phyloP scores from a whole-genome alignment of 2,888 invertebrate genomes.

The Rosalia funebris region DNA sequence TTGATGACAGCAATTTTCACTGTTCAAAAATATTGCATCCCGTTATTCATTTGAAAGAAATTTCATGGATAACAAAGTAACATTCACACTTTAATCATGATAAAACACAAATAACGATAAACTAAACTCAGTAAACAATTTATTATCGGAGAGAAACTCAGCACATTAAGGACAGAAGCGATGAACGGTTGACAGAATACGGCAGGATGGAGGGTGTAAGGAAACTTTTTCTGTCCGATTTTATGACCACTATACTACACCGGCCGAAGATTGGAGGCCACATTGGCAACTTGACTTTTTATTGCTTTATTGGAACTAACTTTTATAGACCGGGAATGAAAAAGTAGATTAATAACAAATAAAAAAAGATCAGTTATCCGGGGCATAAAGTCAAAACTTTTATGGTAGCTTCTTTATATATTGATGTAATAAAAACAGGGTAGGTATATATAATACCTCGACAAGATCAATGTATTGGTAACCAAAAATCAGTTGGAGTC shows the following conservation, averaged over 20 bases:
- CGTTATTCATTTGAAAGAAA: no score
- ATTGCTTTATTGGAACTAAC: conserved; percentile 21
- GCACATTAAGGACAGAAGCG: conserved; percentile 4
- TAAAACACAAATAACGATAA: no score
- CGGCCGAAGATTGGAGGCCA: conserved; percentile 15
- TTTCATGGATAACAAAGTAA: no score
- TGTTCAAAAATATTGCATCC: no score
- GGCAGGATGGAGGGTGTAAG: conserved; percentile 2
- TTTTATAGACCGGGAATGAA: conserved; percentile 22
- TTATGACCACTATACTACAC: conserved; percentile 4
- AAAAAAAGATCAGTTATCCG: conserved; percentile 13
- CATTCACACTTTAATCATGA: no score
- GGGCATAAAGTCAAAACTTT: conserved; percentile 12
- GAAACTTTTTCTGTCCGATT: conserved; percentile 14
- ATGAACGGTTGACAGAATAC: conserved; percentile 4
- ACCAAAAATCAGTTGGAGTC: not conserved
- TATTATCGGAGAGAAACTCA: not conserved
- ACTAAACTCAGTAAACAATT: no score
- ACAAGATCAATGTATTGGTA: not conserved
- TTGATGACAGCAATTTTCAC: no score
- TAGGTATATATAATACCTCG: not conserved
- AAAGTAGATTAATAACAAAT: conserved; percentile 21
- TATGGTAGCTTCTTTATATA: conserved; percentile 15
- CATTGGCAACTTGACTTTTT: conserved; percentile 16
- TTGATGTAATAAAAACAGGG: not conserved